Evolutionary conservation across 2,113 vertebrate genomes (phyloP), one percentile per base, ranked within the genome.

Genomic region (Oreochromis tanganicae): DNA sequence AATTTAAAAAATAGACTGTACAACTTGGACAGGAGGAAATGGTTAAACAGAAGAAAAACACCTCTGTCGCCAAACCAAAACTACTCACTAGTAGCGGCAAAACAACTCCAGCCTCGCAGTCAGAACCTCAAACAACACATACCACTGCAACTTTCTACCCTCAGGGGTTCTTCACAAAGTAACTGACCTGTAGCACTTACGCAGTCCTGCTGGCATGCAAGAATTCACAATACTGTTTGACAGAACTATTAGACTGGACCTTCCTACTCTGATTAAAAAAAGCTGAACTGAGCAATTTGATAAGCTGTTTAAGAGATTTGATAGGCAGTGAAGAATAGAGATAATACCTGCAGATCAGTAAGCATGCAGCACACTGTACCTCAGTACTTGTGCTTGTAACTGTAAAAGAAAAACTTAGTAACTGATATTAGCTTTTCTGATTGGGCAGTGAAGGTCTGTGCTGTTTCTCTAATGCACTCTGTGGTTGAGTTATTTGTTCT

Each of bases 271-370:
- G 11, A 21, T 88, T 29, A 29, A 29, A 82, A 56, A 87, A 83
- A 82, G 71, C 82, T 81, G 80, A 84, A 63, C 9, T 52, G 73
- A 82, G 81, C 61, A 38, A 68, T 85, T 75, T 4, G 63, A 80
- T 96, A 94, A 96, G 87, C 88, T 81, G 94, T 87, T 95, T 94
- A 94, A 93, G 93, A 93, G 94, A 91, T 95, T 95, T 94, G 78
- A 75, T 56, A 54, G 50, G 83, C 85, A 93, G 34, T 55, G 56
- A 82, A 41, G 68, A 89, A 79, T 66, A 14, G 55, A 89, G 81
- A 87, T 92, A 86, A 94, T 80, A 84, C 73, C 81, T 56, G 55
- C 80, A 81, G 50, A 17, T 36, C 4, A 79, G 78, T 83, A 63
- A 57, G 56, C 14, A 21, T 29, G 29, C 52, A 38, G 21, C 52